Conservation (phyloP, 2,888 invertebrate species). For the Rotaria socialis region DNA sequence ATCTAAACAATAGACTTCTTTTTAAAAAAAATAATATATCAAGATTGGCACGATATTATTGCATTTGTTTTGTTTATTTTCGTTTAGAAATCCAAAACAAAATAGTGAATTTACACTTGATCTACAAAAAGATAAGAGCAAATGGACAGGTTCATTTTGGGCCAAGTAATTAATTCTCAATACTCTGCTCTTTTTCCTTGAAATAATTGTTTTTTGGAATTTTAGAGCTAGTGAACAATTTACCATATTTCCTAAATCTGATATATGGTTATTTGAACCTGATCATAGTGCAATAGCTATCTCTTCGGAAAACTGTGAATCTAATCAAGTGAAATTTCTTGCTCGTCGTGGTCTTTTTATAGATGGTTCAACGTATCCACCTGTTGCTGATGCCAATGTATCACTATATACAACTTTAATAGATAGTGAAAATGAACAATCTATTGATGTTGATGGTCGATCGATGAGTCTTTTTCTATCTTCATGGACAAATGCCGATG, state of each 20-base stretch:
- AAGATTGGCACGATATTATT: too few relatives aligned
- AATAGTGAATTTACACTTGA: slow-evolving; percentile 20
- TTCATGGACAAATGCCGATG: not conserved
- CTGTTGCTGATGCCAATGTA: slow-evolving; percentile 36
- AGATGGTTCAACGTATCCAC: slow-evolving; percentile 25
- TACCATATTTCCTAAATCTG: not conserved
- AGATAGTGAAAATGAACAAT: not conserved
- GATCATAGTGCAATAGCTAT: not conserved
- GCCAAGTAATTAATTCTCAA: slow-evolving; percentile 11
- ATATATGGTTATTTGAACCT: slow-evolving; percentile 32
- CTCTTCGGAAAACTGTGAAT: slow-evolving; percentile 35
- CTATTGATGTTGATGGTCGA: slow-evolving; percentile 23
- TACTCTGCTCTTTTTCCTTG: not conserved
- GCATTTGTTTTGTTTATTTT: not conserved
- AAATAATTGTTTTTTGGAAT: not conserved
- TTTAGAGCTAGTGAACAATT: slow-evolving; percentile 2
- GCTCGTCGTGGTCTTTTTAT: slow-evolving; percentile 41
- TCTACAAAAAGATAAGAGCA: not conserved
- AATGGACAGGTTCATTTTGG: slow-evolving; percentile 12
- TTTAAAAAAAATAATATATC: too few relatives aligned
- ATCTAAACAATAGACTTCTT: too few relatives aligned
- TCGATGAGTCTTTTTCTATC: not conserved
- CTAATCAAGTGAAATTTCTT: slow-evolving; percentile 40
- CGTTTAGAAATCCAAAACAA: slow-evolving; percentile 13
- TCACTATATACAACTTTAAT: not conserved